Evolutionary conservation across 2,888 invertebrate genomes (phyloP).

Genomic region (Macrosiphum euphorbiae): DNA sequence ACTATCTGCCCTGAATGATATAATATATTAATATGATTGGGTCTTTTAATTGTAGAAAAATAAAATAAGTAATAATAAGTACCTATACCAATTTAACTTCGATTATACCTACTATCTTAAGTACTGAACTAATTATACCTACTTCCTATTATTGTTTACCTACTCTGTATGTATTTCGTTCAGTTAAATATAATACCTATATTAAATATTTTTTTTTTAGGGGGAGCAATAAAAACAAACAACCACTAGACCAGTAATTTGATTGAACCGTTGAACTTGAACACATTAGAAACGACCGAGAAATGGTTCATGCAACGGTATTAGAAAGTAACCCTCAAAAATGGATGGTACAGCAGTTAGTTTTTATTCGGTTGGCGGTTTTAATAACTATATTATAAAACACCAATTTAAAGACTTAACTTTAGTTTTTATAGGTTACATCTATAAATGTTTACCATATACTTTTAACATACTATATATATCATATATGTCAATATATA

Average conservation of each 20-base stretch:
- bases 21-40: too few species aligned
- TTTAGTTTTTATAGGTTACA: background rate
- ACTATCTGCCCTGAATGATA: background rate
- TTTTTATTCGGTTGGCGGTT: background rate
- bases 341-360: background rate
- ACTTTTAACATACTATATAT: background rate
- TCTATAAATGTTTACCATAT: background rate
- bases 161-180: background rate
- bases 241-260: background rate
- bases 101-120: background rate
- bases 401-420: background rate
- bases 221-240: background rate
- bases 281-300: background rate
- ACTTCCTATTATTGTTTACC: background rate
- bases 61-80: background rate
- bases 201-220: conserved; percentile 12
- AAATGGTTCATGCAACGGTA: background rate
- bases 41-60: background rate
- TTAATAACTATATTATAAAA: background rate
- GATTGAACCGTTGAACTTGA: background rate
- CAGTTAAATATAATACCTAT: background rate
- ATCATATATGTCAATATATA: background rate
- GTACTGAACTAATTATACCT: background rate
- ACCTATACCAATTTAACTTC: background rate
- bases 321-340: background rate